These are phyloP conservation scores for Struthio camelus DNA, from an alignment of 2,113 vertebrate species.

Conservation along the genomic window DNA sequence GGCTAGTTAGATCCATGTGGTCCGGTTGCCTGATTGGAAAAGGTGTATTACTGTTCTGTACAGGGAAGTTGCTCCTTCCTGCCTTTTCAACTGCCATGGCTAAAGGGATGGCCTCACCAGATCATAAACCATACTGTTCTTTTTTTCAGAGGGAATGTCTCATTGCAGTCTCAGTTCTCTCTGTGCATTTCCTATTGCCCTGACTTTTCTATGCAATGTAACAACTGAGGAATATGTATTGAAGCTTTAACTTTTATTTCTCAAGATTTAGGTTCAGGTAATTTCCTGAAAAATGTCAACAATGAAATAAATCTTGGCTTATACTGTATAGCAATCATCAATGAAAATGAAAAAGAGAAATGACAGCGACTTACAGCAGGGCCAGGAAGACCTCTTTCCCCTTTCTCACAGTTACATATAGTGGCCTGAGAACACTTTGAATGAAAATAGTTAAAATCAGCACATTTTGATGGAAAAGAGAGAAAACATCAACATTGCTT, in stretches of 20 bases:
- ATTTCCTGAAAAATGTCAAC: neutral
- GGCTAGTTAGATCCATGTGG: neutral
- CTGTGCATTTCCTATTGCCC: neutral
- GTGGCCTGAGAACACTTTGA: conserved; percentile 83
- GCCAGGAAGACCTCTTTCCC: conserved; percentile 84
- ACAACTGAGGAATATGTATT: neutral
- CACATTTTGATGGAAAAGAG: neutral
- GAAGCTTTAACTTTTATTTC: neutral
- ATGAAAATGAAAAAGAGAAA: neutral
- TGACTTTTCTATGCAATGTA: neutral
- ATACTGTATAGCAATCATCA: neutral
- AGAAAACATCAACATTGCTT: neutral
- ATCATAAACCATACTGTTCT: neutral
- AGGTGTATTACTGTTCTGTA: neutral
- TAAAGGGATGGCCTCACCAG: neutral
- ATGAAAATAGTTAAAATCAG: conserved; percentile 44
- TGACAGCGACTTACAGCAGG: conserved; percentile 81
- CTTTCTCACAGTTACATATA: conserved; percentile 87
- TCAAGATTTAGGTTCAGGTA: neutral
- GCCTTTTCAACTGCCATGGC: neutral
- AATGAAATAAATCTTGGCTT: neutral
- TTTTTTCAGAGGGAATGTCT: neutral
- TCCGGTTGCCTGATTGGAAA: neutral
- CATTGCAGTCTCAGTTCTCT: neutral
- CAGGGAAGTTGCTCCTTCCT: neutral